Evolutionary conservation across 2,113 vertebrate genomes (phyloP).

Genomic region (Daphoenositta chrysoptera): DNA sequence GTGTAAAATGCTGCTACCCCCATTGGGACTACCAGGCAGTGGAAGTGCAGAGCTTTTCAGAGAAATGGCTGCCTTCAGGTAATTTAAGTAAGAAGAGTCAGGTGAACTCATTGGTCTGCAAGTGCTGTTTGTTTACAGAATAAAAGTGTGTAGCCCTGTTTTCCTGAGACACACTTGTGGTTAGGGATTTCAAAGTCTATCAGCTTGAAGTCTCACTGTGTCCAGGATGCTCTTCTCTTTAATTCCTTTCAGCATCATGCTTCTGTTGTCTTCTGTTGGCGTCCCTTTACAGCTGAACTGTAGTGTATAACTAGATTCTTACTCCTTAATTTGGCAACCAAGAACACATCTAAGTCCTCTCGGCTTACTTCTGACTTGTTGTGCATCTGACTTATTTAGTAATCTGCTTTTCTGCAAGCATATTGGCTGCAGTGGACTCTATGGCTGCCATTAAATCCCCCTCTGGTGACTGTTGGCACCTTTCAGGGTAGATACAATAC

Average conservation of each 20-base stretch:
- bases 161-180: rapidly evolving
- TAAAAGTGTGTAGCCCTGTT: background rate
- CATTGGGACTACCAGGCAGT: background rate
- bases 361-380: background rate
- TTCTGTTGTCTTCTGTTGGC: background rate
- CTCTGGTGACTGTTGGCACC: background rate
- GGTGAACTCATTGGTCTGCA: background rate
- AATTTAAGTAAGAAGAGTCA: background rate
- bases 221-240: background rate
- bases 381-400: background rate
- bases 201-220: background rate
- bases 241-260: background rate
- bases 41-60: background rate
- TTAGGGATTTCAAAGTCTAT: background rate
- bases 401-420: background rate
- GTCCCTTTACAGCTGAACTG: background rate
- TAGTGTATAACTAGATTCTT: background rate
- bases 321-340: background rate
- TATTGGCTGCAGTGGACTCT: background rate
- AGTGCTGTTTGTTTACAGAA: background rate
- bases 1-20: background rate
- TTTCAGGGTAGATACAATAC: background rate
- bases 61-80: background rate
- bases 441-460: background rate
- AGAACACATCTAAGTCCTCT: background rate